These are phyloP conservation scores for Ciona savignyi DNA, from an alignment of 23 tunicate genomes.

Conservation along the genomic window DNA sequence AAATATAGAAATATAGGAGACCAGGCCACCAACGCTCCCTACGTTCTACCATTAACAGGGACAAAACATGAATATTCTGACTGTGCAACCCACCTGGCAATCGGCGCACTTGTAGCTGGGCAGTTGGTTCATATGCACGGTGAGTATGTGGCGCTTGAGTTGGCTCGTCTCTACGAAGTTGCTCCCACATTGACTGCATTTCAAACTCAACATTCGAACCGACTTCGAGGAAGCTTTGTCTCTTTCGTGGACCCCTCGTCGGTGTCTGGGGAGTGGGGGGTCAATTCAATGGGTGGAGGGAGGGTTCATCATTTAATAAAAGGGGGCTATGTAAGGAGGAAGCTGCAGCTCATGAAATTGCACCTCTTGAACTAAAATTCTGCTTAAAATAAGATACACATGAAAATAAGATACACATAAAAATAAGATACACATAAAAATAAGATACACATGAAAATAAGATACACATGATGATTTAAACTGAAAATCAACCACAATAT, in stretches of 20 bases:
- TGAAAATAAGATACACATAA: neutral
- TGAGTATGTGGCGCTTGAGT: slow-evolving; percentile 70
- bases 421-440: neutral
- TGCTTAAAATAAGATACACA: too few species aligned
- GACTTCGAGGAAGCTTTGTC: slow-evolving; percentile 17
- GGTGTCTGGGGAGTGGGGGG: slow-evolving; percentile 74
- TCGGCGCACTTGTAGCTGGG: slow-evolving; percentile 91
- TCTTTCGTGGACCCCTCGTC: slow-evolving; percentile 65
- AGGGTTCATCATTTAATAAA: too few species aligned
- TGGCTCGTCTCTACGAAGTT: slow-evolving; percentile 57
- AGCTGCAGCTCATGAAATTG: too few species aligned
- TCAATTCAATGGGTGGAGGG: too few species aligned
- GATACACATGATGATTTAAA: too few species aligned
- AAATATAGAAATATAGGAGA: too few species aligned
- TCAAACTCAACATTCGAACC: slow-evolving; percentile 33
- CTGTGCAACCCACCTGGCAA: slow-evolving; percentile 44
- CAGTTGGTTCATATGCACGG: slow-evolving; percentile 56
- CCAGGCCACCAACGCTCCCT: too few species aligned
- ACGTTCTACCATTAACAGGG: too few species aligned
- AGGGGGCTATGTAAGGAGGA: too few species aligned
- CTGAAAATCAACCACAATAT: too few species aligned
- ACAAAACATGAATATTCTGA: too few species aligned
- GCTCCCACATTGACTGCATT: slow-evolving; percentile 76
- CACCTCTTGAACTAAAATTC: too few species aligned
- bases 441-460: neutral